Evolutionary conservation across 1,140 invertebrate species (phyloP), one percentile per base, ranked within the genome.

Genomic region (Globodera rostochiensis): DNA sequence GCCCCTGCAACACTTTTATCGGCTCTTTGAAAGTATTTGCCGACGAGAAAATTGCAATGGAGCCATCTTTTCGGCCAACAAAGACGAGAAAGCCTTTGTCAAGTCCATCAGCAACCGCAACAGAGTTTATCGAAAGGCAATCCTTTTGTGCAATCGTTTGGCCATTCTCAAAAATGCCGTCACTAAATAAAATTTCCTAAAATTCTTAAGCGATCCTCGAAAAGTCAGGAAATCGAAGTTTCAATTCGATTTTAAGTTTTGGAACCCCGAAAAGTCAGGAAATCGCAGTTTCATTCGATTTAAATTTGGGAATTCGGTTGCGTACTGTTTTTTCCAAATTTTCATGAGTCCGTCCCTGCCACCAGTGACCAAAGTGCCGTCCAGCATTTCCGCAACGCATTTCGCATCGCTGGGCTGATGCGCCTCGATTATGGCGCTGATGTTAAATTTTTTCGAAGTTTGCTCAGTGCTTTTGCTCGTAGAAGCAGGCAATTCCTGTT

Each of bases 311-410:
- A 36, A 36, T 36, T 36, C 36, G 2, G 36, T 25, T 11, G 9
- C 47, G 64, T 46, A 83, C 46, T 74, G 53, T 13, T 76, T 76
- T 15, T 25, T 36, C 83, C 82, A 82, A 57, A 57, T 15, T 64
- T 82, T 82, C 64, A 82, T 75, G 13, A 74, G 69, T 6, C 76
- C 81, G 73, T 82, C 81, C n/a, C 81, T 73, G 11, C 81, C 74
- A 3, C 81, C 79, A 45, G 57, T 73, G 19, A 82, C 49, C 47
- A 81, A 21, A 21, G 25, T 57, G 36, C 71, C 53, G 4, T 49
- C 45, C 25, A 15, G n/a, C 36, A 67, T 74, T 46, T 70, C 79
- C 66, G 69, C 21, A 19, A 80, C 79, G 25, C 71, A 73, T 57
- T 80, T 80, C 25, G 49, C 70, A 66, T 80, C 79, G 69, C 36